phyloP scores from a whole-genome alignment of 2,888 invertebrate species.

The Scrobipalpa costella region DNA sequence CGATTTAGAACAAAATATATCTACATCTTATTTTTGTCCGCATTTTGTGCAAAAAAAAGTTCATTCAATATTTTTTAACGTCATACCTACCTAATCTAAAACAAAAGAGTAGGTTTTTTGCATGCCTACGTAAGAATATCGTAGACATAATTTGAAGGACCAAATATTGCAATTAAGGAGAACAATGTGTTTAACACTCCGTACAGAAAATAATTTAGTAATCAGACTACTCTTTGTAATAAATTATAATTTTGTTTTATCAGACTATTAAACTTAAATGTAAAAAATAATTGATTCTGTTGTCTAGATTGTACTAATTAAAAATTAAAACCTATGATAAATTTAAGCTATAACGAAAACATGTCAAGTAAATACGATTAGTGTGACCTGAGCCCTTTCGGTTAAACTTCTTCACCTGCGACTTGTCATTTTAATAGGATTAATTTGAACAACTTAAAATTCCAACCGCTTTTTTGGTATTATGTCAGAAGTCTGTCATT shows the following conservation, averaged over 20 bases:
- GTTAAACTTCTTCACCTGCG: conserved; percentile 42
- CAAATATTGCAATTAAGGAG: no score
- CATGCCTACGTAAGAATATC: no score
- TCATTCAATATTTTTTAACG: no score
- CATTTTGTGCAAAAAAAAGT: neutral
- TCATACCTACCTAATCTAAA: no score
- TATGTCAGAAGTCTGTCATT: conserved; percentile 33
- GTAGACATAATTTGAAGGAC: no score
- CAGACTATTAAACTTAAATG: no score
- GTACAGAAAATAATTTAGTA: no score
- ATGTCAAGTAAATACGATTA: conserved; percentile 45
- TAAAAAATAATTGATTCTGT: no score
- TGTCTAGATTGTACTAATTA: neutral
- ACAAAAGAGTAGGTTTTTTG: no score
- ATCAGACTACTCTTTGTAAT: no score
- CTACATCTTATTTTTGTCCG: neutral
- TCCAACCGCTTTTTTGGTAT: conserved; percentile 32
- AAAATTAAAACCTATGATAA: neutral
- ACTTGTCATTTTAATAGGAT: conserved; percentile 65
- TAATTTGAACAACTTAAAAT: conserved; percentile 56
- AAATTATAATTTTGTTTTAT: no score
- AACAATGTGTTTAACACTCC: no score
- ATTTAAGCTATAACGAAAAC: neutral
- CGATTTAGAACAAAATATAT: neutral
- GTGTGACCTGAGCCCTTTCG: conserved; percentile 39